Evolutionary conservation across 2,888 invertebrate genomes (phyloP), one percentile per base, ranked within the genome.

Genomic region (Stictocephala bisonia): DNA sequence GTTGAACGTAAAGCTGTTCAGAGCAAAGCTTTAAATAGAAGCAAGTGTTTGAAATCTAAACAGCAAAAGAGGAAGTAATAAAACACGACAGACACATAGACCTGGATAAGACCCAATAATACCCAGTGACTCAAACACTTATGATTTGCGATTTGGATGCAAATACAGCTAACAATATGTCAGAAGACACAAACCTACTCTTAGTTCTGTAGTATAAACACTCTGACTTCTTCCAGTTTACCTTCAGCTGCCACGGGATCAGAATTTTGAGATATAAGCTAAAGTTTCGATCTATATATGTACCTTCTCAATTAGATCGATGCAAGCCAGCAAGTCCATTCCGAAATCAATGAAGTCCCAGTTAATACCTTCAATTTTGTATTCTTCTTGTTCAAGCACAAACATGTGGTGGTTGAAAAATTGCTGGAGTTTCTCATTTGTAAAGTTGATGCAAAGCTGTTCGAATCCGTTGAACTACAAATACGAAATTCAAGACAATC

Each of bases 331-430:
- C 86, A 99, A 90, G 87, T 99, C 98, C 94, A 99, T 96, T 86
- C 98, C 98, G 86, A 99, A 99, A 89, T 99, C 98, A 89, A 99
- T 98, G 88, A 98, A 99, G 85, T 91, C 91, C 98, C 98, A 99
- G 83, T 93, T 90, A 87, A 99, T 98, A 84, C 97, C 97, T 87
- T 99, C 98, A 84, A 88, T 91, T 84, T 94, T 96, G 89, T 99
- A 99, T 85, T 98, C 98, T 87, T 99, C 97, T 91, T 99, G 98
- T 87, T 99, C 98, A 86, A 98, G 89, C 81, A 99, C 97, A 87
- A 99, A 99, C 98, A 99, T 99, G 92, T 97, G 93, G 86, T 99
- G 98, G 88, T 99, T 98, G 92, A 99, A 99, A 90, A 98, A 99
- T 88, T 99, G 98, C 88, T 99, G 98, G 81, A 99, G 91, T 89